Evolutionary conservation across 2,888 invertebrate genomes (phyloP).

Genomic region (Zygogramma bicolorata): DNA sequence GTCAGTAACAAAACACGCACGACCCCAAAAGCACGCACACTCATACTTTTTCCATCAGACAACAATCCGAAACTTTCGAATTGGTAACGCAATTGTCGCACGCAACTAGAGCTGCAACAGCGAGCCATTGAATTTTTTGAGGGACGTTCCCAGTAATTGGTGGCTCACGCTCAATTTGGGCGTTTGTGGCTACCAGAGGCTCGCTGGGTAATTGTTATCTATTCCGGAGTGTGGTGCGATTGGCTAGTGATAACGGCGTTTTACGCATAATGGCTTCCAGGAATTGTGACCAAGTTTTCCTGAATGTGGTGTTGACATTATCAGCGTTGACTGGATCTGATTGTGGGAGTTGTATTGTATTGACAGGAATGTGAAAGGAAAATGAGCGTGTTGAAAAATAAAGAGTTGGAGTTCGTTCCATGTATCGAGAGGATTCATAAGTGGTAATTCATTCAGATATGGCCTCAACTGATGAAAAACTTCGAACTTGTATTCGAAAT

Average conservation of each 20-base stretch:
- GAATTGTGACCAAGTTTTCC: conserved; percentile 24
- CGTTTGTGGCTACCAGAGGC: conserved; percentile 12
- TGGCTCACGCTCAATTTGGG: conserved; percentile 36
- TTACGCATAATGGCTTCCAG: conserved; percentile 24
- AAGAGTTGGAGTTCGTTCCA: too few relatives aligned
- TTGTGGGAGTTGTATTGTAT: background rate
- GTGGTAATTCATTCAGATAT: too few relatives aligned
- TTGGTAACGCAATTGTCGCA: conserved; percentile 41
- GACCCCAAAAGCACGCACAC: conserved; percentile 25
- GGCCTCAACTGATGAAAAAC: too few relatives aligned
- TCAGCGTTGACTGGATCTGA: conserved; percentile 25
- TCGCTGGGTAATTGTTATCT: conserved; percentile 32
- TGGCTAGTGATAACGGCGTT: conserved; percentile 27
- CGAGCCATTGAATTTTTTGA: conserved; percentile 40
- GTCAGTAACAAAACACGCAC: conserved; percentile 30
- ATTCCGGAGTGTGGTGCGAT: conserved; percentile 28
- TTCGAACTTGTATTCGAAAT: too few relatives aligned
- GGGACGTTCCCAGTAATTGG: conserved; percentile 41
- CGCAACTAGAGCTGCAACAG: conserved; percentile 37
- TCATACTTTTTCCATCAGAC: conserved; percentile 34
- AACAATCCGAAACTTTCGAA: conserved; percentile 14
- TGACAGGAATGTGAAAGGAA: too few relatives aligned
- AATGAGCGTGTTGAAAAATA: background rate
- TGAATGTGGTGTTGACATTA: conserved; percentile 35
- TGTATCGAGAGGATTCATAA: too few relatives aligned